Base-by-base conservation (phyloP, 2,888 invertebrate genomes). In the Oasisia sp. region DNA sequence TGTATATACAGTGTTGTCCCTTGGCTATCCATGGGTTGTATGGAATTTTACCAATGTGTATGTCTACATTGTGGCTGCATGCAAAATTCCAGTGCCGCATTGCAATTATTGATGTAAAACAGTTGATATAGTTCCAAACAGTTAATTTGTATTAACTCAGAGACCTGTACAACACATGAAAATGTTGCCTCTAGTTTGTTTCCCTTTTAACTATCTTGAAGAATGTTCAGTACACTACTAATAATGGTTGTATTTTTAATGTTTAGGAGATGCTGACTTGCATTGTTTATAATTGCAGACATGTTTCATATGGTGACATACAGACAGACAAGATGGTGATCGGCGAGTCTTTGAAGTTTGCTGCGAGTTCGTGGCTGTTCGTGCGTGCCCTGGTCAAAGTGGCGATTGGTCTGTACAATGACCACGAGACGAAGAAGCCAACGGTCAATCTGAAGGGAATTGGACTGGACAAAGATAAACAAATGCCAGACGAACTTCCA, bases 401-500 rank as follows among this genome's bases (percentile, higher is more conserved):
- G 19, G 91, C 92, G 7, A 45, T 93, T 14, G 45, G 32, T 50
- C 92, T 92, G 89, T 56, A 89, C 56, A 58, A 58, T 32, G 92
- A 92, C 45, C 89, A 89, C 90, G 93, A 93, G 32, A 89, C 32
- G 32, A 93, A 93, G 89, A 27, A 44, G 50, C 91, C 92, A 27
- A 32, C 56, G 27, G 92, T 93, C 50, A 89, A 92, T 32, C 50
- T 93, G 50, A 92, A 91, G 38, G 93, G 93, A 2, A 44, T 89
- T 27, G 93, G 93, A 19, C 89, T 94, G 91, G 45, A 56, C 19
- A 44, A 91, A 27, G 92, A 93, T n/a, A 91, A 90, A 50, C 9
- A 91, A 7, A 91, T 94, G 32, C 94, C 94, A 0, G 92, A 93
- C 32, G 92, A 94, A n/a, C 94, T 95, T 45, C 96, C 96, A 12